These are phyloP conservation scores for Miniopterus natalensis DNA, from an alignment of 2,113 vertebrate genomes.

Conservation along the genomic window DNA sequence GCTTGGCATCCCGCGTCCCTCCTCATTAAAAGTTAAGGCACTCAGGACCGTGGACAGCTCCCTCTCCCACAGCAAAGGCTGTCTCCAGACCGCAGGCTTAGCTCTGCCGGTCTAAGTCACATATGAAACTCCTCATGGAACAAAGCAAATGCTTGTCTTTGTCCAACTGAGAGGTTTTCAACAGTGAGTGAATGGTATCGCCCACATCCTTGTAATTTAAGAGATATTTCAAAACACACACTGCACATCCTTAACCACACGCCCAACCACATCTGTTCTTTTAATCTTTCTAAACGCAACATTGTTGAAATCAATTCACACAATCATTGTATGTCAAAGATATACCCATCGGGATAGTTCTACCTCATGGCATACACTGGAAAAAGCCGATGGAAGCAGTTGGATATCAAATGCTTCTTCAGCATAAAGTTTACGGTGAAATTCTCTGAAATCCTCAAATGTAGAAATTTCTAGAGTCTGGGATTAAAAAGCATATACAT, in stretches of 20 bases:
- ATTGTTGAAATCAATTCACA: conserved; percentile 12
- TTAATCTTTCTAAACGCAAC: background rate
- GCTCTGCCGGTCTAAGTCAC: background rate
- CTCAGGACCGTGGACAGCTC: background rate
- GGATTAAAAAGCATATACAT: background rate
- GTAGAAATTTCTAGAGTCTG: background rate
- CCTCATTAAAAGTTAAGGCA: background rate
- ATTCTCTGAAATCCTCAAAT: conserved; percentile 44
- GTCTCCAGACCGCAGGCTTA: background rate
- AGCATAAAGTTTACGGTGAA: background rate
- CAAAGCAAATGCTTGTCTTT: conserved; percentile 13
- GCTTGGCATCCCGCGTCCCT: background rate
- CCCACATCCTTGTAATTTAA: background rate
- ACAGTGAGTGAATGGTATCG: background rate
- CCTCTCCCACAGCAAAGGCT: background rate
- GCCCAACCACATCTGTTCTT: background rate
- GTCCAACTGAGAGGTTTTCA: background rate
- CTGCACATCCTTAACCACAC: background rate
- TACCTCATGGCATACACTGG: background rate
- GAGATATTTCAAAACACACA: conserved; percentile 43
- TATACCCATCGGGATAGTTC: background rate
- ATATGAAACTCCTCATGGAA: background rate
- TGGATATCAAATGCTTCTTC: conserved; percentile 27
- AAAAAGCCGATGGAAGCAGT: background rate
- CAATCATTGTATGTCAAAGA: conserved; percentile 20